Evolutionary conservation across 2,797 vertebrate genomes (phyloP), one percentile per base, ranked within the genome.

Genomic region (Lagorchestes hirsutus): DNA sequence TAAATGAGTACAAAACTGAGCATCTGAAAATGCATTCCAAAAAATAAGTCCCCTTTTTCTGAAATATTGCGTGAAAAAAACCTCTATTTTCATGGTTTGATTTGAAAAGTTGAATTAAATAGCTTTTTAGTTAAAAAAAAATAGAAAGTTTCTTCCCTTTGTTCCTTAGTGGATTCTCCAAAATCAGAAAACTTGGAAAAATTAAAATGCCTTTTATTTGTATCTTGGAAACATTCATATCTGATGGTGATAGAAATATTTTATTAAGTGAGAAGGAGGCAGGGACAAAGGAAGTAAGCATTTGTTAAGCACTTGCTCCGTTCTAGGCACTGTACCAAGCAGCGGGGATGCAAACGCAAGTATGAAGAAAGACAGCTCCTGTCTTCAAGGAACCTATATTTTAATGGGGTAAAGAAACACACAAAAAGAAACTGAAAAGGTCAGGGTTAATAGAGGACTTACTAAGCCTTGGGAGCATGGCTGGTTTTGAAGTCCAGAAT

Each of bases 161-260:
- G 31, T 50, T 90, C 95, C 90, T 94, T 55, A 54, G 54, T 93
- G 91, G 93, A 31, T 95, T 93, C 18, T 50, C 55, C 57, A 50
- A 95, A 96, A 96, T 94, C 29, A 56, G 58, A 97, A 31, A 92
- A 59, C 58, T 92, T 93, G 24, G 22, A 91, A 24, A 46, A 95
- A 97, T 97, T 97, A 95, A 94, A 58, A 93, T 95, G 91, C 93
- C 95, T 97, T 96, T 74, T 94, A 90, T 95, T 91, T 58, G 91
- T 93, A 92, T 55, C 50, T 96, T 95, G 93, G 96, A 96, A 97
- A 91, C 18, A 95, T 91, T 22, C 90, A 91, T 92, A 94, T 95
- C 59, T 82, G 6, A 90, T 50, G n/a, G 74, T 90, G 55, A 92
- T 54, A 92, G 56, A 95, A 97, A 96, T 94, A 62, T 40, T 92